Evolutionary conservation across 2,888 invertebrate species (phyloP), one percentile per base, ranked within the genome.

Genomic region (Agonopterix heracliana): DNA sequence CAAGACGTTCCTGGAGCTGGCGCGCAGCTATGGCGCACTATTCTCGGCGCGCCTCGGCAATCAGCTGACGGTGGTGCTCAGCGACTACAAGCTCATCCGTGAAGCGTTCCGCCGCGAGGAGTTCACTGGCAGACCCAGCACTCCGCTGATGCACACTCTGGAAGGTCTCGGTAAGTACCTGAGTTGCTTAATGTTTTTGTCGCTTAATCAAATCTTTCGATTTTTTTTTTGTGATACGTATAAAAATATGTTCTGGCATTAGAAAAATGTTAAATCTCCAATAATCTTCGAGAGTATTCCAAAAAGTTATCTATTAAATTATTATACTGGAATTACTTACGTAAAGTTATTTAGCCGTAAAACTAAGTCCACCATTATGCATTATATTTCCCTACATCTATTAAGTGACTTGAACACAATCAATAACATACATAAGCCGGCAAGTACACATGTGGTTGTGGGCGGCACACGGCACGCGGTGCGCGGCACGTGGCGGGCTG

Each of bases 101-200:
- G 95, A 96, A 74, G 93, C 95, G 34, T 96, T 97, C 78, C 90
- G 95, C 11, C 92, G 93, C 47, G 96, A 96, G 69, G 96, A 95
- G 69, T 96, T 97, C 81, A 95, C 95, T 59, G 96, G 95, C 50
- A 91, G 97, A 50, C 97, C 97, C 51, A 93, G 92, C 71, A 95
- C 94, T 34, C 95, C 96, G 53, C 93, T 97, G 71, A 95, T 93
- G 90, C 93, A 93, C 68, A 94, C 96, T 48, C 89, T 97, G 47
- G 95, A 94, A 69, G 96, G 96, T 66, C 95, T 96, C 63, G 97
- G 97, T 97, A 80, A 95, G 95, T 92, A 48, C 41, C 26, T 26
- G 5, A 5, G 26, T 26, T 26, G 26, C 11, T 26, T 7, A 11
- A 12, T 14, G 11, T 41, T 26, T 46, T 46, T 12, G 5, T 12